Evolutionary conservation across 1,140 invertebrate species (phyloP).

Genomic region (Pomacea maculata): DNA sequence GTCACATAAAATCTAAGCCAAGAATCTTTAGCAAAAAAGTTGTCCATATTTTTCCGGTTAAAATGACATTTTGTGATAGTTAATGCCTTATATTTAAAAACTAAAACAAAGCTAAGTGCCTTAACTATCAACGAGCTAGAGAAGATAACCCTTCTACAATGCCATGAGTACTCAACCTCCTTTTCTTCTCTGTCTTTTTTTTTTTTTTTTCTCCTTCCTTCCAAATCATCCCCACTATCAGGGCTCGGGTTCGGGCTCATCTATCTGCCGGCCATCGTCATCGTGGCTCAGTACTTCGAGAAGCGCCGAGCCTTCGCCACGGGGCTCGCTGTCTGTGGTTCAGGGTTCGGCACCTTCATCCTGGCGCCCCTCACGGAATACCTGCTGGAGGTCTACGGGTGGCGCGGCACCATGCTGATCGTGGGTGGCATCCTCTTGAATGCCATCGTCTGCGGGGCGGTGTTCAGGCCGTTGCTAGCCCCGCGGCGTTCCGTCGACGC

Average conservation of each 20-base stretch:
- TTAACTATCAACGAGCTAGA: too few species aligned
- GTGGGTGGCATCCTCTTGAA: constrained; percentile 81
- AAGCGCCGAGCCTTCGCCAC: constrained; percentile 88
- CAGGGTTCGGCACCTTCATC: constrained; percentile 60
- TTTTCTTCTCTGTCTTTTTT: too few species aligned
- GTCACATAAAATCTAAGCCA: too few species aligned
- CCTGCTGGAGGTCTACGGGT: constrained; percentile 54
- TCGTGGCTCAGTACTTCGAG: constrained; percentile 94
- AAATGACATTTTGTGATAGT: too few species aligned
- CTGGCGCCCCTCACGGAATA: constrained; percentile 56
- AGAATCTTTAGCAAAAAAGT: too few species aligned
- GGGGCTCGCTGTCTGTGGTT: constrained; percentile 76
- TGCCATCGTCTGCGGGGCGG: constrained; percentile 79
- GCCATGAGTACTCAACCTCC: too few species aligned
- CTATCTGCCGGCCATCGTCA: constrained; percentile 91
- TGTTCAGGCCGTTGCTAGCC: constrained; percentile 78
- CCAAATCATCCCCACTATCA: constrained; percentile 51
- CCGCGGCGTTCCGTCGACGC: not conserved
- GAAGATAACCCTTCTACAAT: too few species aligned
- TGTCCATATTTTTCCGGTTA: too few species aligned
- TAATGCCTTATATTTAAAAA: too few species aligned
- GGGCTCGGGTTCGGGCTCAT: constrained; percentile 89
- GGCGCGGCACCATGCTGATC: constrained; percentile 76
- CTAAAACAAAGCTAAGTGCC: too few species aligned
- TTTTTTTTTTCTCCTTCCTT: too few species aligned